Base-by-base conservation (phyloP, 2,888 invertebrate genomes). In the Tanytarsus gracilentus region DNA sequence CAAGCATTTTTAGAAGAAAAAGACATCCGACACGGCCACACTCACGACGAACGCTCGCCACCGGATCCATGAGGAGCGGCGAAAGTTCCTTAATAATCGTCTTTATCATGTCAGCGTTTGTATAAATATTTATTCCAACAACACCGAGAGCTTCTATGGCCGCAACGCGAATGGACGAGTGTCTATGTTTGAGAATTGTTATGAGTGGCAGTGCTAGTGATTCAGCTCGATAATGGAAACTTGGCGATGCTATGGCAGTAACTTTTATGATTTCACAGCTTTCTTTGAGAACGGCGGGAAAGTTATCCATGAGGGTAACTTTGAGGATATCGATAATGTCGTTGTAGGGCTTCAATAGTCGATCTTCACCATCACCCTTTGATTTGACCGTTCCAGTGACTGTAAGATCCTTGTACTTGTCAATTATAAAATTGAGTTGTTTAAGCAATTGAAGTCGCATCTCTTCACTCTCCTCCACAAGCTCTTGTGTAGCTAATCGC, bases 31-130 rank as follows among this genome's bases (percentile, higher is more conserved):
- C 84, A 66, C 81, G 74, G 0, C 86, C 84, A 3, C 92, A 86
- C 65, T 88, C 86, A 67, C 78, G 73, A 49, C 96, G 79, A 0
- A 95, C 94, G 61, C 79, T 75, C 0, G 85, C 82, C 68, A 85
- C 84, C 66, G 85, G 83, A 75, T 96, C 95, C 77, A 95, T 94
- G 4, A 94, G 72, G 65, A 88, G 79, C 67, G 92, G 91, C 0
- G 91, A 91, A 70, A 95, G 77, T n/a, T 88, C 86, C 0, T 81
- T 82, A 21, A 88, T 78, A 1, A 86, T 83, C 60, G 84, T 76
- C 63, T 88, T 84, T 64, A 90, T 79, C 39, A 78, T 79, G 68
- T 86, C 87, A 1, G 77, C 82, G 69, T 83, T 83, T 2, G 88
- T 85, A 48, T 71, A 69, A 48, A 78, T 68, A 65, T 85, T 81